Percentiles rank a stretch among this genome's conserved stretches.
Evolutionary conservation across 2,113 vertebrate genomes (phyloP).

Genomic region (Pelecanoides urinatrix): DNA sequence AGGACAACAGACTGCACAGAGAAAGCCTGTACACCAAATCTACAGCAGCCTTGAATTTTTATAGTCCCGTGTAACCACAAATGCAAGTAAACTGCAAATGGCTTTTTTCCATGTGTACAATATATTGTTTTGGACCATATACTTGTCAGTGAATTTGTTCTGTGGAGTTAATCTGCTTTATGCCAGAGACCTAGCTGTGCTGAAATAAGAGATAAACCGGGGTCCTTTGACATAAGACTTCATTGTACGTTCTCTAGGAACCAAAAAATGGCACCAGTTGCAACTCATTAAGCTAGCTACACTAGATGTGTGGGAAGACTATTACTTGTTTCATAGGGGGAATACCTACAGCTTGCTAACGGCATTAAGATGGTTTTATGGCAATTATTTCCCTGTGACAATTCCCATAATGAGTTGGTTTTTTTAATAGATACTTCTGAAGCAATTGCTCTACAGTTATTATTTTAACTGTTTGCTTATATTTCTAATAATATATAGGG

Average conservation of each 20-base stretch:
- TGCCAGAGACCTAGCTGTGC: background rate
- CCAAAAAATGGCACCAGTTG: background rate
- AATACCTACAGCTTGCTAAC: background rate
- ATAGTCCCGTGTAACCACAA: background rate
- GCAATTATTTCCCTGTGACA: background rate
- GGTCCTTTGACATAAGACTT: background rate
- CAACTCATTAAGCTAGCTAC: background rate
- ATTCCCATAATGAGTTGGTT: background rate
- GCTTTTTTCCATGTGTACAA: background rate
- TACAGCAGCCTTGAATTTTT: background rate
- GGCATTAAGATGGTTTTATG: background rate
- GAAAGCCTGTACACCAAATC: background rate
- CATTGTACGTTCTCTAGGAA: background rate
- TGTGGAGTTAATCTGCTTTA: background rate
- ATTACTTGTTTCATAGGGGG: background rate
- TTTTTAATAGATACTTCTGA: background rate
- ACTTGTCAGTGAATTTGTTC: background rate
- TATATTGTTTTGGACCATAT: background rate
- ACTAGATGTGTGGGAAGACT: background rate
- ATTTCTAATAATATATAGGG: background rate
- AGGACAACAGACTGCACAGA: background rate
- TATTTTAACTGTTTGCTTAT: background rate
- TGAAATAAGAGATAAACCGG: background rate
- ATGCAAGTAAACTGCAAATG: background rate
- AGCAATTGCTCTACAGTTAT: background rate